These are phyloP conservation scores for Grammomys surdaster DNA, from an alignment of 2,113 vertebrate species.

Conservation along the genomic window DNA sequence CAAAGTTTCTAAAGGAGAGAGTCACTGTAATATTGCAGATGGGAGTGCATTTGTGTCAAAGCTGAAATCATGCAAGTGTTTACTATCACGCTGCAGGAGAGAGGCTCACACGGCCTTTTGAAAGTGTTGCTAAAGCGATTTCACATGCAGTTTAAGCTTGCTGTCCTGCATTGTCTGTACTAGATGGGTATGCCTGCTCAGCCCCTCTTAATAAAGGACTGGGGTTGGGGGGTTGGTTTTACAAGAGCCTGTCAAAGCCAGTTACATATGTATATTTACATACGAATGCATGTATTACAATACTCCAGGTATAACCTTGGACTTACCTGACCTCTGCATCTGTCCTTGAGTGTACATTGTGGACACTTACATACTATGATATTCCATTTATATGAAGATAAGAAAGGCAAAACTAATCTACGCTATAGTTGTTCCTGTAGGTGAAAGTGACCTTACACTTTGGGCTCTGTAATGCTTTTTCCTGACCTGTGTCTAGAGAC, in stretches of 20 bases:
- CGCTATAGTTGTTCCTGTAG: rapidly evolving
- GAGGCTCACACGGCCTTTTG: conserved; percentile 6
- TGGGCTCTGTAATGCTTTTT: background rate
- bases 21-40: conserved; percentile 39
- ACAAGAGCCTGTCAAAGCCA: conserved; percentile 37
- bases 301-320: background rate
- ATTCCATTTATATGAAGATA: conserved; percentile 6
- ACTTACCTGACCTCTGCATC: background rate
- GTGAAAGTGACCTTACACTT: background rate
- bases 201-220: conserved; percentile 39
- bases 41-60: conserved; percentile 62
- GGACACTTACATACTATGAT: background rate
- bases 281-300: background rate
- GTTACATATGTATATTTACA: background rate
- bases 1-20: conserved; percentile 75
- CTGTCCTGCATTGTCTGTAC: background rate
- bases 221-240: background rate
- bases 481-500: background rate
- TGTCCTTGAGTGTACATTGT: background rate
- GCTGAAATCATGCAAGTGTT: conserved; percentile 23
- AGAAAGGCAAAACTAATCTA: background rate
- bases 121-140: conserved; percentile 31
- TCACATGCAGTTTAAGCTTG: conserved; percentile 12
- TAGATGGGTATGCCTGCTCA: background rate
- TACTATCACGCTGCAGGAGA: background rate